phyloP scores from a whole-genome alignment of 2,888 invertebrate species.

The Scaptomyza parva region DNA sequence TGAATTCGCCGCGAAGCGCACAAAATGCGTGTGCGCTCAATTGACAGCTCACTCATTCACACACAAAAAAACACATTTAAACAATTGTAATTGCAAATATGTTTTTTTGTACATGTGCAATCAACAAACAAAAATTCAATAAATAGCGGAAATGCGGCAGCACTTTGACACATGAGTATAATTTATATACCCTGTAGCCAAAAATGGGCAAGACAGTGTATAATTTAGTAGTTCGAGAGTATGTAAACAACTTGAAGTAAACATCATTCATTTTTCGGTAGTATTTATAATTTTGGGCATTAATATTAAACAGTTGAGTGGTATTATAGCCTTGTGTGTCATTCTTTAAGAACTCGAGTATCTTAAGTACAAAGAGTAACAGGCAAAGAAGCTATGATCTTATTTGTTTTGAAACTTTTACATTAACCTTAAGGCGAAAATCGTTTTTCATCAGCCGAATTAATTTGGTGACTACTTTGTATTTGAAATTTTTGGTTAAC shows the following conservation, averaged over 20 bases:
- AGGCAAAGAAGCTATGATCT: not conserved
- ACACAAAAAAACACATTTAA: conserved; percentile 30
- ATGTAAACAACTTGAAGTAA: conserved; percentile 9
- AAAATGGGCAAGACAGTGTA: conserved; percentile 19
- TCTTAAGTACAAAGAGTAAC: not conserved
- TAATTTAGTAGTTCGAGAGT: conserved; percentile 18
- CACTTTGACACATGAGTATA: conserved; percentile 29
- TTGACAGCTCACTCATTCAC: conserved; percentile 33
- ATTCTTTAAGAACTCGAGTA: not conserved
- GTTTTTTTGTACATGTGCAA: conserved; percentile 12
- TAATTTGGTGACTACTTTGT: conserved; percentile 6
- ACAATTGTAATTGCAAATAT: conserved; percentile 51
- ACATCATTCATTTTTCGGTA: conserved; percentile 2
- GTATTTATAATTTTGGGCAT: conserved; percentile 8
- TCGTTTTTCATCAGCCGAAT: not conserved
- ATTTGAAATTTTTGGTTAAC: conserved; percentile 35
- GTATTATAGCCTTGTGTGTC: conserved; percentile 2
- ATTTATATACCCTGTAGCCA: conserved; percentile 38
- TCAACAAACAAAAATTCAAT: conserved; percentile 38
- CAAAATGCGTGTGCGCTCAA: conserved; percentile 47
- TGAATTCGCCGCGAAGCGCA: conserved; percentile 37
- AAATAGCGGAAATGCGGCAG: conserved; percentile 58
- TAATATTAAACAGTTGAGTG: not conserved
- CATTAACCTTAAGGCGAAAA: not conserved
- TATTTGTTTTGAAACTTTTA: not conserved